phyloP scores from a whole-genome alignment of 1,140 invertebrate genomes.

The Bombus huntii region DNA sequence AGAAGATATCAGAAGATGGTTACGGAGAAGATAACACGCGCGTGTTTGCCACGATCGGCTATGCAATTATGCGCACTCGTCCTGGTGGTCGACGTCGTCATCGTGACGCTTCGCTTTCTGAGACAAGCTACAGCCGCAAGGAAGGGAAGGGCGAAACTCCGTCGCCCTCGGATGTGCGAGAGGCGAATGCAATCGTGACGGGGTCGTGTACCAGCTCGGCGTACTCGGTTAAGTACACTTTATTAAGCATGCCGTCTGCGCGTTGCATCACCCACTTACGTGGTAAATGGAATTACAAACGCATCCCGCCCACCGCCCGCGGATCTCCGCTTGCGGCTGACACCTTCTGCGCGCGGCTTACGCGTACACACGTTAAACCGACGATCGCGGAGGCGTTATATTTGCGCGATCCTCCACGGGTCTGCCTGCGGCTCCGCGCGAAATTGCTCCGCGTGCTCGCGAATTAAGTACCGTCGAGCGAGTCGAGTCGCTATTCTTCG shows the following conservation, averaged over 20 bases:
- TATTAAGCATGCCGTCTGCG: slow-evolving; percentile 74
- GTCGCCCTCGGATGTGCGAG: slow-evolving; percentile 13
- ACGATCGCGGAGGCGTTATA: slow-evolving; percentile 42
- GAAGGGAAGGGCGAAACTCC: slow-evolving; percentile 11
- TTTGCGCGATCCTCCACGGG: slow-evolving; percentile 6
- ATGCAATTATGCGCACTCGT: slow-evolving; percentile 62
- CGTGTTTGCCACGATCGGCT: slow-evolving; percentile 38
- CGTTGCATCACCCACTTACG: slow-evolving; percentile 73
- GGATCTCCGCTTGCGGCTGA: slow-evolving; percentile 72
- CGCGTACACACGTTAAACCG: slow-evolving; percentile 40
- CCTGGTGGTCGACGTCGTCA: not conserved
- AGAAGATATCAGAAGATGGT: not conserved
- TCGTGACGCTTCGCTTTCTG: slow-evolving; percentile 25
- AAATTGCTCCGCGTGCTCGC: not conserved
- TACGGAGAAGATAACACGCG: not conserved
- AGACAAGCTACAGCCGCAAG: slow-evolving; percentile 18
- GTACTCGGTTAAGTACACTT: slow-evolving; percentile 72
- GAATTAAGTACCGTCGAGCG: not conserved
- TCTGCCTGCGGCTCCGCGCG: not conserved
- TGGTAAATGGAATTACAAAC: slow-evolving; percentile 79
- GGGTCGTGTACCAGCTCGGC: slow-evolving; percentile 44
- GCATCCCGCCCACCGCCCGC: slow-evolving; percentile 64
- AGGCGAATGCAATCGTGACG: slow-evolving; percentile 62
- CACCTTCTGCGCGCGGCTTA: slow-evolving; percentile 66
- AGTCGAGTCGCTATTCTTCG: not conserved